Evolutionary conservation across 1,140 invertebrate species (phyloP), one percentile per base, ranked within the genome.

Genomic region (Lepidurus packardi): DNA sequence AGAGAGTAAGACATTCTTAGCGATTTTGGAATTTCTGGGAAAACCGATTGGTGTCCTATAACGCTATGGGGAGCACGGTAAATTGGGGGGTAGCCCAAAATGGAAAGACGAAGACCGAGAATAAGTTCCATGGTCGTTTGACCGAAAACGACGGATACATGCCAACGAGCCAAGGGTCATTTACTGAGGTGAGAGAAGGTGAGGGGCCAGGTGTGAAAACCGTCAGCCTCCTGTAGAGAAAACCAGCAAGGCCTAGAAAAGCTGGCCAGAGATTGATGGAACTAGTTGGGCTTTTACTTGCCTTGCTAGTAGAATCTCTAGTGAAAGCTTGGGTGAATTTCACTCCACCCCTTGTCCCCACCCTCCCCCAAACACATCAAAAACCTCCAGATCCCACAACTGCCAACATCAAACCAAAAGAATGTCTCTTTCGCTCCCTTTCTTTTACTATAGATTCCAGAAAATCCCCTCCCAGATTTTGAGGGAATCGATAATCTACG

Each of bases 141-240:
- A 65, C 53, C 53, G 53, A 21, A 21, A 65, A 65, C 53, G 53
- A 21, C 21, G 53, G 53, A 65, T 65, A 65, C 16, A 65, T 65
- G 53, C 53, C 53, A 65, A 16, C 53, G 53, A 65, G 53, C 53
- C 21, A 65, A 65, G 53, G 53, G 53, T 65, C 53, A 65, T 65
- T 34, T 65, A 65, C 53, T 21, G 53, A 65, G 21, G 53, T 65
- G 53, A 65, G 53, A 65, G 53, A 65, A 65, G 53, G 53, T 65
- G 53, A 65, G 53, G 53, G 21, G 53, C 53, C 53, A 65, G 53
- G 53, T 65, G 53, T 65, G 53, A 65, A 65, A 65, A 65, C 53
- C 53, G 53, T 65, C 53, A 65, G 21, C 53, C 53, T 65, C 53
- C 53, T 16, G 53, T 65, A 65, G 53, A 13, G 53, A 65, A 65